Evolutionary conservation across 2,888 invertebrate species (phyloP).

Genomic region (Heliconius hortense): DNA sequence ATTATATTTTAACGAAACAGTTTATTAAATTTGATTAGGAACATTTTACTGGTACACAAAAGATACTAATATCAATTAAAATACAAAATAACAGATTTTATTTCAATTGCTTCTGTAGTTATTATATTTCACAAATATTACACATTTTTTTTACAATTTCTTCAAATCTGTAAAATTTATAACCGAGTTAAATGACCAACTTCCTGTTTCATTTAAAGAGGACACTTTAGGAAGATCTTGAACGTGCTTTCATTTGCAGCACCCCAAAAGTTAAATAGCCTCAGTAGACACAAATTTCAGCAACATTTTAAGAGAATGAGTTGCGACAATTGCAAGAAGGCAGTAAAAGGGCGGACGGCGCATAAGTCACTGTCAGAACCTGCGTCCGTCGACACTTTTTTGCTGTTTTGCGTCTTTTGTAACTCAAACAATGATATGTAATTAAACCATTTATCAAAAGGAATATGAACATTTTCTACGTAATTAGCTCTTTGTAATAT

Average conservation of each 20-base stretch:
- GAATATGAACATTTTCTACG: slow-evolving; percentile 40
- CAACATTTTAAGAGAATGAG: slow-evolving; percentile 64
- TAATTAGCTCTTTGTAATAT: slow-evolving; percentile 5
- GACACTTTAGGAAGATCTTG: slow-evolving; percentile 32
- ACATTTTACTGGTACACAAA: no score
- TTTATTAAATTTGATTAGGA: not conserved
- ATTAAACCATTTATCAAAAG: slow-evolving; percentile 44
- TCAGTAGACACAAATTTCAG: slow-evolving; percentile 48
- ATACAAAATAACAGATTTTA: not conserved
- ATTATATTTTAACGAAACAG: not conserved
- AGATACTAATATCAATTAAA: not conserved
- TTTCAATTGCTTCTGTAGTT: not conserved
- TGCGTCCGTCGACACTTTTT: slow-evolving; percentile 63
- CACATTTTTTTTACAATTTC: not conserved
- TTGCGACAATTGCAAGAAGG: slow-evolving; percentile 66
- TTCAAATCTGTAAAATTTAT: not conserved
- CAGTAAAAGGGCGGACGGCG: slow-evolving; percentile 64
- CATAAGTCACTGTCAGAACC: slow-evolving; percentile 77
- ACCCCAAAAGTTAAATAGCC: slow-evolving; percentile 32
- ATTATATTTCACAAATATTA: not conserved
- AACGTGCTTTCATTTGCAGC: slow-evolving; percentile 37
- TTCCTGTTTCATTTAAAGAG: slow-evolving; percentile 34
- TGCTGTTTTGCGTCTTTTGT: slow-evolving; percentile 60
- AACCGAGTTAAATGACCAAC: slow-evolving; percentile 17
- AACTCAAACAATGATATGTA: slow-evolving; percentile 59